Conservation (phyloP, 1,140 invertebrate species). For the Contarinia nasturtii region DNA sequence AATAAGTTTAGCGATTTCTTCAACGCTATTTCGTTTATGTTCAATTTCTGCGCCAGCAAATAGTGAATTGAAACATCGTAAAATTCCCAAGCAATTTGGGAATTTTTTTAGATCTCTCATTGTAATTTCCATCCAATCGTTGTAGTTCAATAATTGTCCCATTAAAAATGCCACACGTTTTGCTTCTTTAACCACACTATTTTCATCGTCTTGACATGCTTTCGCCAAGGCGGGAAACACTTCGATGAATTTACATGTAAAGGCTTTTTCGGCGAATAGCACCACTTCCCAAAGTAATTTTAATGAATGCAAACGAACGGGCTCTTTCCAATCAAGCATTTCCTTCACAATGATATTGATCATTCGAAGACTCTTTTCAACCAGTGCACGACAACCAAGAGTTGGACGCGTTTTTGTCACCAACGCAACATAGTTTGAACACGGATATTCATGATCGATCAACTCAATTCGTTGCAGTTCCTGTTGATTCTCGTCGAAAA, state of each 20-base stretch:
- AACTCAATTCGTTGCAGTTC: conserved; percentile 57
- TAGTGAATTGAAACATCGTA: conserved; percentile 29
- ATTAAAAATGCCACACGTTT: conserved; percentile 16
- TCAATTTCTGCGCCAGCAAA: conserved; percentile 37
- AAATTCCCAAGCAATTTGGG: conserved; percentile 12
- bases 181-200: conserved; percentile 10
- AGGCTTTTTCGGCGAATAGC: conserved; percentile 45
- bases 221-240: conserved; percentile 25
- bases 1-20: conserved; percentile 18
- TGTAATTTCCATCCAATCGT: conserved; percentile 16
- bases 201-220: conserved; percentile 21
- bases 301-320: conserved; percentile 48
- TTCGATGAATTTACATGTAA: conserved; percentile 37
- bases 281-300: conserved; percentile 46
- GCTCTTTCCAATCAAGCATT: conserved; percentile 48
- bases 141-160: conserved; percentile 14
- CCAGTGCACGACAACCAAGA: conserved; percentile 51
- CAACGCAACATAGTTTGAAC: conserved; percentile 39
- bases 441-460: conserved; percentile 25
- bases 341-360: conserved; percentile 43
- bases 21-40: conserved; percentile 25
- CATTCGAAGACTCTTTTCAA: conserved; percentile 44
- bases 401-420: conserved; percentile 38
- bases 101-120: conserved; percentile 15
- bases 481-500: conserved; percentile 53